Conservation (phyloP, 2,888 invertebrate genomes). For the Aspidapion aeneum region DNA sequence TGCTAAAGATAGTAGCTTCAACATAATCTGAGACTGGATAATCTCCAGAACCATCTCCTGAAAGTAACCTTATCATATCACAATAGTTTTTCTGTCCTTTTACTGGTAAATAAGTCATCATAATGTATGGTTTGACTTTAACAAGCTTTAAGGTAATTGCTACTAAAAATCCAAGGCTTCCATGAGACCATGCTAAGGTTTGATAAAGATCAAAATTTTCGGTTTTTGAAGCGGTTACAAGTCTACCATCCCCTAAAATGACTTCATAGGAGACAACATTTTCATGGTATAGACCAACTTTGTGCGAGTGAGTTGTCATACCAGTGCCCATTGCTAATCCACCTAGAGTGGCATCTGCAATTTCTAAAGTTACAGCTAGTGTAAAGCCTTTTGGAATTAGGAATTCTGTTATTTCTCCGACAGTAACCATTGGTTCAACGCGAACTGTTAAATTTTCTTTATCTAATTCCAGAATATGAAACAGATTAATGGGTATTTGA, state of each 20-base stretch:
- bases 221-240: conserved; percentile 55
- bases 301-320: conserved; percentile 73
- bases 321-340: conserved; percentile 67
- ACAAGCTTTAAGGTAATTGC: conserved; percentile 61
- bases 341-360: conserved; percentile 66
- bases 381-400: conserved; percentile 64
- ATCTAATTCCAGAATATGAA: conserved; percentile 59
- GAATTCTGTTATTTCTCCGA: conserved; percentile 61
- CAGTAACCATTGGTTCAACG: conserved; percentile 66
- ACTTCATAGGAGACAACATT: conserved; percentile 63
- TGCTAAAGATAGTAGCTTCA: conserved; percentile 61
- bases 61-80: conserved; percentile 56
- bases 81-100: conserved; percentile 61
- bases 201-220: conserved; percentile 57
- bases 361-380: conserved; percentile 64
- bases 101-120: conserved; percentile 61
- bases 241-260: conserved; percentile 58
- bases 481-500: conserved; percentile 59
- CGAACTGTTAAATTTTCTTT: conserved; percentile 55
- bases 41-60: conserved; percentile 53
- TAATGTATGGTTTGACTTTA: conserved; percentile 59
- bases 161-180: conserved; percentile 63
- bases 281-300: conserved; percentile 67
- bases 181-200: conserved; percentile 64
- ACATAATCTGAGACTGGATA: conserved; percentile 57